A percentile compares a stretch with the other conserved stretches of the same genome.
phyloP scores from a whole-genome alignment of 2,113 vertebrate genomes.

The Strix aluco region DNA sequence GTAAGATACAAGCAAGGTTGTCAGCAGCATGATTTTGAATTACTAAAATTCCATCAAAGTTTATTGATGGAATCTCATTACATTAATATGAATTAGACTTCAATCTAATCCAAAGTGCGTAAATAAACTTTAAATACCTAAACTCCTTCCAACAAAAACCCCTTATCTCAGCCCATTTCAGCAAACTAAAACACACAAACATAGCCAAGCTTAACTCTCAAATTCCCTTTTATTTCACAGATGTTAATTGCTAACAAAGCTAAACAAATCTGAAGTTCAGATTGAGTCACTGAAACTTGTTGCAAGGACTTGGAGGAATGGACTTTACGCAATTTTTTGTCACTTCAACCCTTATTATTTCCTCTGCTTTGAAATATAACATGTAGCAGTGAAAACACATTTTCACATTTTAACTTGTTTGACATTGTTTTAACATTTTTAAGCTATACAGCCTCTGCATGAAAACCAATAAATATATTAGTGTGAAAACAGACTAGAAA shows the following conservation, averaged over 20 bases:
- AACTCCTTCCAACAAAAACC: not conserved
- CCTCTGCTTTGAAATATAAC: not conserved
- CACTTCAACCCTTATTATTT: not conserved
- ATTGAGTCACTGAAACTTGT: not conserved
- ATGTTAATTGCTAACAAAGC: not conserved
- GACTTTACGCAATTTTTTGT: not conserved
- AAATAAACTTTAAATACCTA: not conserved
- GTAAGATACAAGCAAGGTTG: not conserved
- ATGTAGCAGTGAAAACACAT: not conserved
- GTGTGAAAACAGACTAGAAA: constrained; percentile 1
- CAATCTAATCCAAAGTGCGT: not conserved
- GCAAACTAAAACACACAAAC: not conserved
- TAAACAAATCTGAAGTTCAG: not conserved
- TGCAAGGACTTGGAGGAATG: not conserved
- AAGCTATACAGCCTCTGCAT: not conserved
- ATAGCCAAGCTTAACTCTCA: not conserved
- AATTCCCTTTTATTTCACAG: constrained; percentile 54
- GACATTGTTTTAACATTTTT: not conserved
- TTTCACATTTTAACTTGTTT: not conserved
- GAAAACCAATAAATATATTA: constrained; percentile 2
- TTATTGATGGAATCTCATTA: not conserved
- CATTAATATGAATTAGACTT: not conserved
- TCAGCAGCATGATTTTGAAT: not conserved
- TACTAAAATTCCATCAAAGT: not conserved
- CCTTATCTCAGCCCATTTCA: not conserved